Conservation (phyloP, 2,113 vertebrate species). For the Cyanoramphus novaezelandiae region DNA sequence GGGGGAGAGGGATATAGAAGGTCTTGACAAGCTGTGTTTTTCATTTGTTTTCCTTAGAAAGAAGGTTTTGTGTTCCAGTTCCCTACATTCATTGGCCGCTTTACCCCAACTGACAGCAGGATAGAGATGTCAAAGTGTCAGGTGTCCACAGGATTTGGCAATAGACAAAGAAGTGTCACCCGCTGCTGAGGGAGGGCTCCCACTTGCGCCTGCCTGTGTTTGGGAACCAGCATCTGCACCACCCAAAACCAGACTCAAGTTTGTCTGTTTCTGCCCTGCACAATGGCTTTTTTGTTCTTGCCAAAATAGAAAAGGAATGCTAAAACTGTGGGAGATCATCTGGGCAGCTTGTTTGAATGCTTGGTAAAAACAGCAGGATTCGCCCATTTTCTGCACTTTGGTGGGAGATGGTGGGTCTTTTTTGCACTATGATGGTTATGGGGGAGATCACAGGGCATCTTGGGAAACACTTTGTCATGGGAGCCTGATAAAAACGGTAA, state of each 20-base stretch:
- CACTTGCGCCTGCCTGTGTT: background rate
- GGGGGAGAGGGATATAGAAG: background rate
- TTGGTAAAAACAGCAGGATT: background rate
- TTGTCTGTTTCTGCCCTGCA: background rate
- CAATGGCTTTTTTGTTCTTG: background rate
- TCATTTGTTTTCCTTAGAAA: background rate
- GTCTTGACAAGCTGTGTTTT: background rate
- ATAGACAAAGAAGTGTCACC: background rate
- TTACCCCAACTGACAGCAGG: background rate
- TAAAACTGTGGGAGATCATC: background rate
- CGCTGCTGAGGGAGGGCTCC: background rate
- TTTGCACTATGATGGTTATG: background rate
- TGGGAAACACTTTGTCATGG: background rate
- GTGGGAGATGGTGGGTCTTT: background rate
- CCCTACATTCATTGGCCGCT: background rate
- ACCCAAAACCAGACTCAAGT: background rate
- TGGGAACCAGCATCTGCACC: background rate
- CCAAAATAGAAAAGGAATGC: background rate
- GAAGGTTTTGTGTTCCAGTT: background rate
- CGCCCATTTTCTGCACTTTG: background rate
- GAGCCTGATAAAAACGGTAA: background rate
- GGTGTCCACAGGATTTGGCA: background rate
- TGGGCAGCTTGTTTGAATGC: background rate
- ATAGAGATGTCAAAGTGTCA: background rate
- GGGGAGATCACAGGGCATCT: background rate